Conservation (phyloP, 1,140 invertebrate genomes). For the Phenacoccus solenopsis region DNA sequence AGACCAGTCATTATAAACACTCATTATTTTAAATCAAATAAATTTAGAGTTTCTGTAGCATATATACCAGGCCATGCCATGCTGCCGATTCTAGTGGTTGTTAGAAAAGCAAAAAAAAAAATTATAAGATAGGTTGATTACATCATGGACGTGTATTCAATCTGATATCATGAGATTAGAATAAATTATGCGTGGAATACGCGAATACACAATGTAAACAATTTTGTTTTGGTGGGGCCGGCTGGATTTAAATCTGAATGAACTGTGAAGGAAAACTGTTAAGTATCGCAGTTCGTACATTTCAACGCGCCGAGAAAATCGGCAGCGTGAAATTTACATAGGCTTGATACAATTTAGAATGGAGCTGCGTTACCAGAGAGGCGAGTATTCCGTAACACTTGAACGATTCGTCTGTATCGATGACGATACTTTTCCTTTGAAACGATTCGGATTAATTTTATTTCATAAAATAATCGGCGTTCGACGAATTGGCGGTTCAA, state of each 20-base stretch:
- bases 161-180: too few species aligned
- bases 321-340: neutral
- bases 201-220: neutral
- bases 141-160: too few species aligned
- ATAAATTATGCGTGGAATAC: too few species aligned
- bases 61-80: too few species aligned
- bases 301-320: neutral
- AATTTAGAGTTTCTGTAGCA: too few species aligned
- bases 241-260: neutral
- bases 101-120: too few species aligned
- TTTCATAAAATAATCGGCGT: neutral
- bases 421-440: neutral
- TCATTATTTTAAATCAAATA: too few species aligned
- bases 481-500: too few species aligned
- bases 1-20: too few species aligned
- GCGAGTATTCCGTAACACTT: neutral
- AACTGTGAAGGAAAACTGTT: neutral
- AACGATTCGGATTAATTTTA: neutral
- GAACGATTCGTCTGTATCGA: neutral
- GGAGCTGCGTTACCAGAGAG: too few species aligned
- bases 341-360: neutral
- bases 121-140: too few species aligned
- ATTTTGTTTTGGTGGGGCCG: neutral
- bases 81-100: too few species aligned
- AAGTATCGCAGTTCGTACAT: neutral